Evolutionary conservation across 2,113 vertebrate genomes (phyloP), one percentile per base, ranked within the genome.

Genomic region (Pluvialis apricaria): DNA sequence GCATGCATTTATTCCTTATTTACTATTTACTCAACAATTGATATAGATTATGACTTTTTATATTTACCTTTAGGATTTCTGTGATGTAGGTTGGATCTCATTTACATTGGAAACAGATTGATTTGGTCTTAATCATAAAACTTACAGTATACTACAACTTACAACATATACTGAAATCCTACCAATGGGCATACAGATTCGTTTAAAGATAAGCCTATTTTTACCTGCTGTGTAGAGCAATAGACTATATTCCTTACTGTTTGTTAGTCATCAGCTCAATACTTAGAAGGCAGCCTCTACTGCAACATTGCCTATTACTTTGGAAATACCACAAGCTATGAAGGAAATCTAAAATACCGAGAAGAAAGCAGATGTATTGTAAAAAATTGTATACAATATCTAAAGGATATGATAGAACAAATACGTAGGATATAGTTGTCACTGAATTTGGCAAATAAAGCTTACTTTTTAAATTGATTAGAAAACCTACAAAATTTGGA

Each of bases 1-100:
- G 20, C 13, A 34, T 15, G 0, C 40, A 19, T 52, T 66, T 77
- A 22, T 60, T 88, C 7, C 16, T 73, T 66, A 31, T 75, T 88
- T 88, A 19, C 13, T 55, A 3, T 72, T 88, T 66, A 34, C 5
- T 65, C 7, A 75, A 16, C 14, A 55, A 4, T 17, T 78, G 7
- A 7, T 16, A 6, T 15, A 24, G 26, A 15, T 42, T 42, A 7
- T 60, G 13, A 40, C 5, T 45, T 81, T 10, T 60, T 5, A 28
- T 49, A 29, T 44, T 87, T 84, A 49, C 14, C 11, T 52, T 69
- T 18, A 44, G 10, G 9, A 9, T 86, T 80, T 80, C 36, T 90
- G 8, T 62, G 3, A 1, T 3, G 2, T 62, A 78, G 15, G 4
- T 10, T 86, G 31, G 4, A 31, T 83, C 8, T 80, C 1, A 0